Evolutionary conservation across 2,888 invertebrate species (phyloP), one percentile per base, ranked within the genome.

Genomic region (Furcula furcula): DNA sequence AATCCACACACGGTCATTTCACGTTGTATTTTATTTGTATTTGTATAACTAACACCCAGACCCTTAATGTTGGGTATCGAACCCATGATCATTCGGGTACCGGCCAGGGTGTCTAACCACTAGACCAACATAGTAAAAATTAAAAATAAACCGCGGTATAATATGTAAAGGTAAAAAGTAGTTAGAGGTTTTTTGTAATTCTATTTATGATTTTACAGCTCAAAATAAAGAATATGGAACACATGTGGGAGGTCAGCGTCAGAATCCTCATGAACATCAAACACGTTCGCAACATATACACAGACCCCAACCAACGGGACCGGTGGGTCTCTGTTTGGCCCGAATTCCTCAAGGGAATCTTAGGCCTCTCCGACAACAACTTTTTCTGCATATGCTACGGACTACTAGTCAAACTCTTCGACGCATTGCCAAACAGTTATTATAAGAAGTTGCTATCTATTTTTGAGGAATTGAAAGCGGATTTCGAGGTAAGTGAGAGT

Each of bases 301-400:
- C 92, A 13, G 90, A 92, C 43, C 90, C 91, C n/a, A 90, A 91
- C 36, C 88, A 92, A 61, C 88, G 91, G 1, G 88, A 92, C 57
- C 82, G 91, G 38, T 91, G 91, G 64, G 84, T 90, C 32, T 92
- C 92, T 5, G 87, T 92, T 1, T 90, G 91, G 78, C 86, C 90
- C 1, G 93, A 93, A 73, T 76, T 95, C 0, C 62, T 94, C 0
- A 93, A 93, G 61, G 93, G 90, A 55, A 33, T 92, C 10, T 73
- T 91, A 2, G 90, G 92, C n/a, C 59, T 85, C 34, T 94, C 95
- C 0, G 77, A 91, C 4, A 92, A 93, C 57, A 93, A 92, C n/a
- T 81, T 94, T 11, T 90, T 92, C 0, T 91, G 92, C 14, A 88
- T 94, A 0, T 66, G 81, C 1, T 92, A 93, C 31, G 93, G 92